Conservation (phyloP, 2,888 invertebrate species). For the Anodontia alba region DNA sequence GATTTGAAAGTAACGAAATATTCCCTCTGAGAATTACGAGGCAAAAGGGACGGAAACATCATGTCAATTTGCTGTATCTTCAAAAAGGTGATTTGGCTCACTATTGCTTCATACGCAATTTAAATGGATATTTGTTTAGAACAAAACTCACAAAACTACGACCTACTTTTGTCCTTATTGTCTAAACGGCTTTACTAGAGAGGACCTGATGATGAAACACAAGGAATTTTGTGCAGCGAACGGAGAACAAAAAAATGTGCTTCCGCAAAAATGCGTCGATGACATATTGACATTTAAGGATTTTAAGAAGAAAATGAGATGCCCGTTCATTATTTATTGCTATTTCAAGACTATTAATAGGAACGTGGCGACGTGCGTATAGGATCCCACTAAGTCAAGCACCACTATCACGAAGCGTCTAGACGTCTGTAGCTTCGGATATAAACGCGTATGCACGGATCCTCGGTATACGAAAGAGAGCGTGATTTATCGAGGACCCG, state of each 20-base stretch:
- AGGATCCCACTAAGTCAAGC: constrained; percentile 4
- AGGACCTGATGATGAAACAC: constrained; percentile 33
- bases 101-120: constrained; percentile 51
- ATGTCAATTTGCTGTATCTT: constrained; percentile 52
- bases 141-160: constrained; percentile 2
- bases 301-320: constrained; percentile 40
- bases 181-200: constrained; percentile 42
- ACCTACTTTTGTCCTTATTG: constrained; percentile 51
- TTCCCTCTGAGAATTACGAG: constrained; percentile 46
- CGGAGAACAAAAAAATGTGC: constrained; percentile 44
- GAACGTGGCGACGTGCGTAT: constrained; percentile 25
- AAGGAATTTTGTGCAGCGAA: constrained; percentile 33
- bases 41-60: constrained; percentile 33
- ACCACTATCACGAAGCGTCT: background rate
- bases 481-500: constrained; percentile 15
- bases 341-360: constrained; percentile 49
- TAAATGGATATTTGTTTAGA: constrained; percentile 49
- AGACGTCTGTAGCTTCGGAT: constrained; percentile 18
- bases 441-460: constrained; percentile 15
- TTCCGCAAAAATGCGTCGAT: constrained; percentile 45
- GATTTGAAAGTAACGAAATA: constrained; percentile 47
- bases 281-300: constrained; percentile 52
- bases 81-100: constrained; percentile 40
- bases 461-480: constrained; percentile 16
- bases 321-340: constrained; percentile 49